Percentiles rank a stretch among this genome's conserved stretches.
phyloP scores from a whole-genome alignment of 1,140 invertebrate species.

The Aphelenchoides fujianensis region DNA sequence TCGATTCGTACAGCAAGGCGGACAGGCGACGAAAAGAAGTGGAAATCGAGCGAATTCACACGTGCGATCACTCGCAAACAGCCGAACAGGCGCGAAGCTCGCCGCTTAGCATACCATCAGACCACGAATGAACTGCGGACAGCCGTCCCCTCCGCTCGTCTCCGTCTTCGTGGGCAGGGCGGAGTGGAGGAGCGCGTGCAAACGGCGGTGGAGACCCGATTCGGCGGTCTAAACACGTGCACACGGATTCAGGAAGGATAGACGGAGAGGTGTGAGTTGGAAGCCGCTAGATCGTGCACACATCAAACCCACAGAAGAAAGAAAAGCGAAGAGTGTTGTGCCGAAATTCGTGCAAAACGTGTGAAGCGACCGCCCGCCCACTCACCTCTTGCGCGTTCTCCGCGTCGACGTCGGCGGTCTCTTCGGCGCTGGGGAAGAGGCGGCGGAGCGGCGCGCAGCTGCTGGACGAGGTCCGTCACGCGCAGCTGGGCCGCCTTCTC shows the following conservation, averaged over 20 bases:
- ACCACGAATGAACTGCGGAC: not conserved
- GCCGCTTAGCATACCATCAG: not conserved
- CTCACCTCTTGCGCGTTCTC: not conserved
- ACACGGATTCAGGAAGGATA: not conserved
- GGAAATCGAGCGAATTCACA: not conserved
- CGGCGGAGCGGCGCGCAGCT: not conserved
- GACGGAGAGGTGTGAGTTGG: no score
- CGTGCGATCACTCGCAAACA: no score
- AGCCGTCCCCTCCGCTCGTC: not conserved
- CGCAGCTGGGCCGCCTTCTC: not conserved
- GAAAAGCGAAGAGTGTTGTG: not conserved
- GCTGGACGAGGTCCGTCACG: not conserved
- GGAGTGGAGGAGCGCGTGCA: not conserved
- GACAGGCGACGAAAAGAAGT: not conserved
- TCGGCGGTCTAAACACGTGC: not conserved
- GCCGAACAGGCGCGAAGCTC: not conserved
- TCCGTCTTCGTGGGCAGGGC: not conserved
- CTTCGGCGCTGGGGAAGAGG: not conserved
- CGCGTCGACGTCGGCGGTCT: not conserved
- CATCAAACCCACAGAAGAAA: not conserved
- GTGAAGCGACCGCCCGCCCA: not conserved
- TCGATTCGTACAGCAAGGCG: no score
- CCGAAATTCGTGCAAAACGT: no score
- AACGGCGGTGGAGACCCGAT: no score
- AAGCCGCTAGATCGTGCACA: not conserved